A percentile compares a stretch with the other conserved stretches of the same genome.
These are phyloP conservation scores for Numida meleagris DNA, from an alignment of 2,113 vertebrate species.

Conservation along the genomic window DNA sequence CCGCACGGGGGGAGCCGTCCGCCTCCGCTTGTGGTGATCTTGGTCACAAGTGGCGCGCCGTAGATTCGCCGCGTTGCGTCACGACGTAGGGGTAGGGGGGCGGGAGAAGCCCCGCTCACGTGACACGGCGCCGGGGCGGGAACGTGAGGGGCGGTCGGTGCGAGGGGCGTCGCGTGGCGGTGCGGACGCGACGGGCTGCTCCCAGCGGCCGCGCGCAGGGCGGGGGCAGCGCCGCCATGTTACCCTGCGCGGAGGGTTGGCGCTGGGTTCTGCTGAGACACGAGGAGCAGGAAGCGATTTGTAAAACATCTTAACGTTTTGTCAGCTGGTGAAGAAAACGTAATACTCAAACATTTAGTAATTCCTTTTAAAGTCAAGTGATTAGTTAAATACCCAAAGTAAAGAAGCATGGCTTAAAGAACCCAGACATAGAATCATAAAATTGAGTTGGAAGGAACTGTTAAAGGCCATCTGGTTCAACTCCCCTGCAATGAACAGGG, in stretches of 20 bases:
- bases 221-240: background rate
- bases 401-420: fast-evolving
- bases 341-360: fast-evolving
- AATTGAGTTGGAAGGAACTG: no score
- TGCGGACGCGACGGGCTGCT: background rate
- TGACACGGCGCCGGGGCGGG: background rate
- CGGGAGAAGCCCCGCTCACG: background rate
- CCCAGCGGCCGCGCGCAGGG: background rate
- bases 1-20: constrained; percentile 57
- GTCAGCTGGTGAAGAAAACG: fast-evolving
- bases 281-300: no score
- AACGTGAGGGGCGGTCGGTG: background rate
- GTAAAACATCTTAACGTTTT: fast-evolving
- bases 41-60: constrained; percentile 91
- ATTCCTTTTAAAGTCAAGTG: background rate
- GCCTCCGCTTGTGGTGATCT: constrained; percentile 85
- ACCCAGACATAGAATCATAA: fast-evolving
- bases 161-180: no score
- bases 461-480: no score
- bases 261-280: background rate
- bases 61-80: constrained; percentile 75
- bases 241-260: background rate
- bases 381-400: fast-evolving
- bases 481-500: no score
- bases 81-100: constrained; percentile 1